Conservation (phyloP, 2,113 vertebrate species). For the Mesoclemmys tuberculata region DNA sequence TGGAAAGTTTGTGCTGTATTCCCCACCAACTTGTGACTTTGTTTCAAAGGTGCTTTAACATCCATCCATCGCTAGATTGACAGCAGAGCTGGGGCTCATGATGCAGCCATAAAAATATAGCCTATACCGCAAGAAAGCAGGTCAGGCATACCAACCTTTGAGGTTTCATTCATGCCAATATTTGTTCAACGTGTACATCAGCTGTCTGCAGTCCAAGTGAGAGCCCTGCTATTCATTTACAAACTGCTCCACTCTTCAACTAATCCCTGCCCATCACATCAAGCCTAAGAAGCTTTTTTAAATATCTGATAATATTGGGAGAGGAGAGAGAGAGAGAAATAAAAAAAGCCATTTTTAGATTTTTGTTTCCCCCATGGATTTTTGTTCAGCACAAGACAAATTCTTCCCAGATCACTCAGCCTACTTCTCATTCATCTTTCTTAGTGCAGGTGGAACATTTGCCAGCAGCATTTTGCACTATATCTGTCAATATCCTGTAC, state of each 20-base stretch:
- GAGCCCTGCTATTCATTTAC: background rate
- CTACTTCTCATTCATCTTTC: background rate
- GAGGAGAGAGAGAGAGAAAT: background rate
- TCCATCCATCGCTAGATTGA: background rate
- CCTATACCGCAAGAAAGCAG: background rate
- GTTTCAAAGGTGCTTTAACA: background rate
- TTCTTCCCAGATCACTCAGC: background rate
- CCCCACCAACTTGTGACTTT: too few relatives aligned
- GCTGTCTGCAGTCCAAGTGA: background rate
- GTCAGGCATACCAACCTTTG: background rate
- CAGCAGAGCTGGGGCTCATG: background rate
- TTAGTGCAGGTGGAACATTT: background rate
- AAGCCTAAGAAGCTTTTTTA: background rate
- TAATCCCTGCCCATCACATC: background rate
- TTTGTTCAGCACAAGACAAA: conserved; percentile 4
- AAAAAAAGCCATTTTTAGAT: background rate
- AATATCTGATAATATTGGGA: background rate
- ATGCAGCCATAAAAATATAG: background rate
- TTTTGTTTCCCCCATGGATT: background rate
- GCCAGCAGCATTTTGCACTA: background rate
- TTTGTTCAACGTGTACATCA: background rate
- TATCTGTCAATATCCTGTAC: background rate
- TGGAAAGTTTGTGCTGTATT: background rate
- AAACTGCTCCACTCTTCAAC: background rate
- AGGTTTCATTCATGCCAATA: background rate